Conservation (phyloP, 2,797 vertebrate species). For the Centropyge bicolor region DNA sequence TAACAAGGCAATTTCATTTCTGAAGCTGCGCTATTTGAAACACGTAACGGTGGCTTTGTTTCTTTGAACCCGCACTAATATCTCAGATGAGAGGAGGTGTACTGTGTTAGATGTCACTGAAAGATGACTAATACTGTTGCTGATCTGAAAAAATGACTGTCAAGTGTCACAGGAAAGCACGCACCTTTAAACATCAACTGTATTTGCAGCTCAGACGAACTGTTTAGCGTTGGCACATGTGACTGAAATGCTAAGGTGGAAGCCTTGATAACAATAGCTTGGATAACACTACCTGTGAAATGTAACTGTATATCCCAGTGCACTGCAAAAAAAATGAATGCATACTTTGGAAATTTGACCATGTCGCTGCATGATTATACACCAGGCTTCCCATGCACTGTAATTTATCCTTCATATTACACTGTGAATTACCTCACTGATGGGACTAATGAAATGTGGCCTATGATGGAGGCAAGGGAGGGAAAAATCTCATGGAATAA, state of each 20-base stretch:
- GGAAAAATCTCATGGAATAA: conserved; percentile 64
- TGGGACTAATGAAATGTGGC: conserved; percentile 74
- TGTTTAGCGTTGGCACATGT: not conserved
- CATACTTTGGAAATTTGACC: conserved; percentile 34
- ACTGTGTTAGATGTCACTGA: conserved; percentile 56
- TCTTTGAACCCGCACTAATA: conserved; percentile 37
- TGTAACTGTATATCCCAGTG: not conserved
- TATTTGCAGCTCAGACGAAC: conserved; percentile 1
- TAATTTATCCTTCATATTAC: conserved; percentile 76
- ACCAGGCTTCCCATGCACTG: conserved; percentile 67
- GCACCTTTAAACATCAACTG: not conserved
- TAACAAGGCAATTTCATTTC: conserved; percentile 1
- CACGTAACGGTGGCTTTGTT: conserved; percentile 47
- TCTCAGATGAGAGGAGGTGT: conserved; percentile 37
- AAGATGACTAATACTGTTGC: conserved; percentile 60
- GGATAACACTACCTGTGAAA: not conserved
- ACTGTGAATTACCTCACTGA: conserved; percentile 73
- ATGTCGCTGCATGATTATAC: conserved; percentile 53
- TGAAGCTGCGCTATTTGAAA: not conserved
- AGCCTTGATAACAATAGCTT: not conserved
- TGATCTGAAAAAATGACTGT: conserved; percentile 32
- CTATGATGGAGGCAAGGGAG: conserved; percentile 36
- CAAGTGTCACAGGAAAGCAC: conserved; percentile 2
- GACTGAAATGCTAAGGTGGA: conserved; percentile 3
- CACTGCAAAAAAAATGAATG: conserved; percentile 44